Evolutionary conservation across 2,797 vertebrate species (phyloP), one percentile per base, ranked within the genome.

Genomic region (Ficedula albicollis): DNA sequence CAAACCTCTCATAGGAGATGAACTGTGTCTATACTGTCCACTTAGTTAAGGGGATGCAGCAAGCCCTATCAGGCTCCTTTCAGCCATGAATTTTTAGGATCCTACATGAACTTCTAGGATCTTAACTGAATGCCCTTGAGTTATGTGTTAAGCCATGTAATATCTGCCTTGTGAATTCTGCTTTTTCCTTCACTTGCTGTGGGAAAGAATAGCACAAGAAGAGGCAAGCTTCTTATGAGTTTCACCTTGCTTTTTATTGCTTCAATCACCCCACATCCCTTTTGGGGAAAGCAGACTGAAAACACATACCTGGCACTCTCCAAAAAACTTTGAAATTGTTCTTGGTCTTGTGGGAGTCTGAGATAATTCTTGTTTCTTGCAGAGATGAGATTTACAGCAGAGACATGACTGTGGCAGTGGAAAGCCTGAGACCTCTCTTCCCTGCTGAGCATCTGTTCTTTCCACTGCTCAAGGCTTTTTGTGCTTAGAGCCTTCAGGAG

Each of bases 211-310:
- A 38, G 20, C 34, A 55, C 25, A n/a, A 81, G 69, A 83, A 80
- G 26, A 66, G 11, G 13, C 18, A 56, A 8, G 2, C 7, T 59
- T 52, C 77, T 94, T 55, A 52, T 41, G 29, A 94, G 54, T 44
- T 88, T 87, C 78, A 11, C 22, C 14, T 93, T 82, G 21, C 36
- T 30, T 92, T 93, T 91, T 87, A 91, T 93, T 77, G n/a, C 43
- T 87, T 92, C 75, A 79, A 41, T 81, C 54, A 84, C 8, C 9
- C 26, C 3, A 1, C 0, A 1, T 46, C 29, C 73, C 63, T 91
- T 77, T n/a, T 55, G 82, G 78, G 62, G 58, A 84, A 85, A 87
- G 23, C 18, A 75, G 39, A 14, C 25, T 29, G 62, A 72, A 91
- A 92, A 63, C 34, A 75, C 43, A 32, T 25, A 58, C 13, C 48